Conservation (phyloP, 2,888 invertebrate species). For the Erebia aethiops region DNA sequence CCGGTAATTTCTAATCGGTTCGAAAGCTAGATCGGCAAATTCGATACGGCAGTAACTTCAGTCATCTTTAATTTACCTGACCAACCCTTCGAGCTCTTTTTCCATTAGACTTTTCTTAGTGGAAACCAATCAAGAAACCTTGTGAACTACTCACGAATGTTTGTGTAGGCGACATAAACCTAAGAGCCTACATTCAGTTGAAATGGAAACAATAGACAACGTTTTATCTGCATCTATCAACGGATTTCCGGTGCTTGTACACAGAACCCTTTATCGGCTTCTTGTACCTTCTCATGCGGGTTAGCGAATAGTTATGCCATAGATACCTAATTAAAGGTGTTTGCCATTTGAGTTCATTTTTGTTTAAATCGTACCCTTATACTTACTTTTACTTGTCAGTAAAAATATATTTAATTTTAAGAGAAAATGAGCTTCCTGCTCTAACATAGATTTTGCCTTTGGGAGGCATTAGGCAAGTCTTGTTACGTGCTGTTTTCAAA, state of each 20-base stretch:
- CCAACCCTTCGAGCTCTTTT: background rate
- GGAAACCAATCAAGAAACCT: background rate
- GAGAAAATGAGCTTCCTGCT: too few species aligned
- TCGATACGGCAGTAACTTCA: too few species aligned
- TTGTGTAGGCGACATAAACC: slow-evolving; percentile 10
- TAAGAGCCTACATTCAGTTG: slow-evolving; percentile 21
- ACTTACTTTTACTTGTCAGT: background rate
- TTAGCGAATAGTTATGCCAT: slow-evolving; percentile 6
- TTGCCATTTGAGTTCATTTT: background rate
- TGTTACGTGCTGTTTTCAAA: too few species aligned
- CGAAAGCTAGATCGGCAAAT: too few species aligned
- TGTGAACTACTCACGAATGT: background rate
- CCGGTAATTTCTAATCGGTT: too few species aligned
- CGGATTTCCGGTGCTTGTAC: slow-evolving; percentile 36
- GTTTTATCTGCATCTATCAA: slow-evolving; percentile 29
- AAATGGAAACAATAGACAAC: slow-evolving; percentile 27
- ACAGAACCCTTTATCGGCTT: slow-evolving; percentile 30
- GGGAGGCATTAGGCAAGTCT: too few species aligned
- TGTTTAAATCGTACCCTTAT: too few species aligned
- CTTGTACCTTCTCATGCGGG: slow-evolving; percentile 21
- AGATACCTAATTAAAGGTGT: background rate
- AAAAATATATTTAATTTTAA: background rate
- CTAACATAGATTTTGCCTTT: too few species aligned
- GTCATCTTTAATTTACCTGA: background rate
- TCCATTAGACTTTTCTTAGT: background rate